A percentile compares a stretch with the other conserved stretches of the same genome.
phyloP scores from a whole-genome alignment of 2,797 vertebrate species.

The Muscicapa comitata region DNA sequence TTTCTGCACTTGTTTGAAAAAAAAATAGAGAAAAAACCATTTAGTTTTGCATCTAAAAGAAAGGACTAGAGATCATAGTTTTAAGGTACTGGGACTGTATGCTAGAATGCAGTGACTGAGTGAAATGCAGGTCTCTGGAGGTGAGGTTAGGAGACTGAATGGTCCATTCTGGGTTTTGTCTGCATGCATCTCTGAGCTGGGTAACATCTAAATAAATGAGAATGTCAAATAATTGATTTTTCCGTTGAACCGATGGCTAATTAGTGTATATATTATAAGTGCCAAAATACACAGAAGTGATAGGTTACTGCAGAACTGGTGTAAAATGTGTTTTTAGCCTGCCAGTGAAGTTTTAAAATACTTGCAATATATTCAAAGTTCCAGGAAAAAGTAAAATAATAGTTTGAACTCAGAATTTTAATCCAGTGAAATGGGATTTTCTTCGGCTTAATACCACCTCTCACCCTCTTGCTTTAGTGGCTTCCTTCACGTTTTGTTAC shows the following conservation, averaged over 20 bases:
- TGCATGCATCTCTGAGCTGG: not conserved
- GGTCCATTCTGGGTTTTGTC: not conserved
- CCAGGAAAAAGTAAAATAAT: not conserved
- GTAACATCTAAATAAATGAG: not conserved
- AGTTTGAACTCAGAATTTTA: not conserved
- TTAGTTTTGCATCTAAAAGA: not conserved
- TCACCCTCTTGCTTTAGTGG: not conserved
- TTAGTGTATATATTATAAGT: not conserved
- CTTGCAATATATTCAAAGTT: not conserved
- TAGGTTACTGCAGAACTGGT: not conserved
- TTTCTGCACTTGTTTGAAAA: not conserved
- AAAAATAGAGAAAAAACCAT: not conserved
- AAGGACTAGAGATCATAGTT: not conserved
- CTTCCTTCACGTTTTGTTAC: not conserved
- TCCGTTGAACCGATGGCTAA: conserved; percentile 23
- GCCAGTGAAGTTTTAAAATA: not conserved
- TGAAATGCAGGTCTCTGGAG: not conserved
- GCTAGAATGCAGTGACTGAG: not conserved
- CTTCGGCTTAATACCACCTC: not conserved
- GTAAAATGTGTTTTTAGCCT: not conserved
- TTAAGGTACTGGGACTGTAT: not conserved
- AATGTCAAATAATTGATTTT: conserved; percentile 58
- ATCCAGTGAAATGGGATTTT: not conserved
- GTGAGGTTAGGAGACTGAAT: not conserved
- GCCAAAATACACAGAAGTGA: not conserved